Percentiles rank a stretch among this genome's conserved stretches.
These are phyloP conservation scores for Saccostrea glomerata DNA, from an alignment of 1,140 invertebrate species.

Conservation along the genomic window DNA sequence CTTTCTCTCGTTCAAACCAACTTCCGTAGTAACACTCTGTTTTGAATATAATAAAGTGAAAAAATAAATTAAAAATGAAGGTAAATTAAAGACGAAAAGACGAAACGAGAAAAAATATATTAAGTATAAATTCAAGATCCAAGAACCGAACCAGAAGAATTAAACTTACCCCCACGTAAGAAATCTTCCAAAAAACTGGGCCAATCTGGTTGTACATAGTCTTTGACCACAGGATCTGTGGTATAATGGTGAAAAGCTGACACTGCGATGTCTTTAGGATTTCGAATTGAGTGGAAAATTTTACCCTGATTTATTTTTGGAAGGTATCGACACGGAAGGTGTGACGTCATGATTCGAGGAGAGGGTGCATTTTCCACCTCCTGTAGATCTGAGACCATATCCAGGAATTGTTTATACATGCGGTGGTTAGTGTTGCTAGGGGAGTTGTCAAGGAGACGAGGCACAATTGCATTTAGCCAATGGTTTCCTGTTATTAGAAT, in stretches of 20 bases:
- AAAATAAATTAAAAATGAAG: too few relatives aligned
- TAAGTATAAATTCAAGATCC: too few relatives aligned
- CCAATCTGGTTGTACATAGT: too few relatives aligned
- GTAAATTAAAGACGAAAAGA: too few relatives aligned
- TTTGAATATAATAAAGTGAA: not conserved
- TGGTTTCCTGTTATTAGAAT: too few relatives aligned
- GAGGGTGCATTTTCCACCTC: not conserved
- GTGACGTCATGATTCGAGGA: conserved; percentile 56
- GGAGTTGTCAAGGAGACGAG: too few relatives aligned
- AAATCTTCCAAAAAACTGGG: not conserved
- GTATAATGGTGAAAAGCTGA: conserved; percentile 12
- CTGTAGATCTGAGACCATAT: not conserved
- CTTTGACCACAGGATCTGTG: not conserved
- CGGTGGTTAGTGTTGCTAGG: not conserved
- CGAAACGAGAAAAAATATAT: too few relatives aligned
- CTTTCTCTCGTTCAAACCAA: conserved; percentile 4
- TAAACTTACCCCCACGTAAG: not conserved
- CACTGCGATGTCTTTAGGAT: conserved; percentile 45
- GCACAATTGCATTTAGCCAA: too few relatives aligned
- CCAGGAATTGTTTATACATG: not conserved
- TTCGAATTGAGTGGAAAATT: too few relatives aligned
- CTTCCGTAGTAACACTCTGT: not conserved
- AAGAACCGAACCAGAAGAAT: too few relatives aligned
- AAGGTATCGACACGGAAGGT: conserved; percentile 47
- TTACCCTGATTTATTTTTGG: not conserved